Evolutionary conservation across 2,797 vertebrate species (phyloP), one percentile per base, ranked within the genome.

Genomic region (Brotula barbata): DNA sequence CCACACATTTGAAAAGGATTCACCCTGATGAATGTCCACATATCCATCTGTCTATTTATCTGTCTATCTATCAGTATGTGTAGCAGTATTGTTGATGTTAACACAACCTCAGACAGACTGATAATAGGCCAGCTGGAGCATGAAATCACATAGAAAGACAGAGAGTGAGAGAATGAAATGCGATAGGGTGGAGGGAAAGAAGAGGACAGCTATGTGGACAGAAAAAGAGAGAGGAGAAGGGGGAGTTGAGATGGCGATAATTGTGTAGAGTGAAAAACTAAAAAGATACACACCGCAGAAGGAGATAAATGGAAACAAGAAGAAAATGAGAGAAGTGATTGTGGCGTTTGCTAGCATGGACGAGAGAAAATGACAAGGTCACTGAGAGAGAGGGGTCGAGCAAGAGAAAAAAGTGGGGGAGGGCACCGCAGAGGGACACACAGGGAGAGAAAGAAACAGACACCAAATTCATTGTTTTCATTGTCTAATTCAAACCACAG

Each of bases 381-480:
- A 83, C 55, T 46, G 47, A 50, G 55, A 53, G 62, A 61, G 66
- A 72, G 78, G 16, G 15, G n/a, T 15, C 14, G 23, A 31, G 22
- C 13, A 14, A 58, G 81, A 64, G 57, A 15, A 8, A 28, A 28
- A 28, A 41, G 56, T 71, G 80, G 78, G 82, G 80, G 83, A 80
- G 83, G 79, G 82, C 6, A n/a, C n/a, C n/a, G n/a, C 61, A 62
- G 45, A 75, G 51, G 52, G 44, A 34, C 1, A 41, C 28, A 37
- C 48, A 43, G 37, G 67, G 73, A 84, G 25, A 28, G 77, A 87
- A 67, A 84, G 85, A 86, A 86, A 89, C 79, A 85, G 85, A 89
- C 87, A 89, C 87, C 84, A 86, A 84, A 81, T 78, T 87, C 87
- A 87, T 87, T 89, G 87, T 89, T 87, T 86, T 85, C 84, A 87